These are phyloP conservation scores for Beaufortia kweichowensis DNA, from an alignment of 2,113 vertebrate genomes.

Conservation along the genomic window DNA sequence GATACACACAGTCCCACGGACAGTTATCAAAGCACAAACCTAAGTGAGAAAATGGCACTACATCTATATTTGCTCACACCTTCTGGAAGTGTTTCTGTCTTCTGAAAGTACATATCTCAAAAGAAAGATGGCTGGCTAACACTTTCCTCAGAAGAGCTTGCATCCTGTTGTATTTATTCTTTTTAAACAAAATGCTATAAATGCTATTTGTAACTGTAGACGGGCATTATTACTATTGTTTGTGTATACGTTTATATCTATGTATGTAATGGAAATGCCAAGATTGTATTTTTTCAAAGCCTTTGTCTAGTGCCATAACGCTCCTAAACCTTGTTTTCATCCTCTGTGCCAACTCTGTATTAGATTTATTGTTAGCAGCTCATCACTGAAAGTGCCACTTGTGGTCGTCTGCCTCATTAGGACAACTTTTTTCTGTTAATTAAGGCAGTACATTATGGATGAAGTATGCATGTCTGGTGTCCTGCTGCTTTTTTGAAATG, in stretches of 20 bases:
- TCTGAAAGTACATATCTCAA: not conserved
- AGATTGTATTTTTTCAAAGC: not conserved
- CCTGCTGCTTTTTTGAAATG: not conserved
- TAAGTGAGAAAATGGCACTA: not conserved
- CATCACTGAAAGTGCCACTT: too few species aligned
- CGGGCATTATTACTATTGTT: not conserved
- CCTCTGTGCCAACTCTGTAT: not conserved
- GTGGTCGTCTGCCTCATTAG: not conserved
- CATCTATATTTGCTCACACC: not conserved
- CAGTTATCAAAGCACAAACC: not conserved
- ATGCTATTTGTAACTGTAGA: not conserved
- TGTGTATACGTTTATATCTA: not conserved
- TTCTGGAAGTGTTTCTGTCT: not conserved
- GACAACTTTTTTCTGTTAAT: not conserved
- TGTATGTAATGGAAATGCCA: not conserved
- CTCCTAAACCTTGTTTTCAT: not conserved
- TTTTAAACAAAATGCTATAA: not conserved
- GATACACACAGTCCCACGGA: constrained; percentile 29
- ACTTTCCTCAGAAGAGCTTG: not conserved
- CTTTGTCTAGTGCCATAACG: not conserved
- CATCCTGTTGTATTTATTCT: not conserved
- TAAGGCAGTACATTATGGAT: not conserved
- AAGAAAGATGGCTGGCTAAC: not conserved
- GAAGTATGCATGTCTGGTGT: not conserved
- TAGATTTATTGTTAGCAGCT: not conserved